phyloP scores from a whole-genome alignment of 1,140 invertebrate species.

The Phenacoccus solenopsis region DNA sequence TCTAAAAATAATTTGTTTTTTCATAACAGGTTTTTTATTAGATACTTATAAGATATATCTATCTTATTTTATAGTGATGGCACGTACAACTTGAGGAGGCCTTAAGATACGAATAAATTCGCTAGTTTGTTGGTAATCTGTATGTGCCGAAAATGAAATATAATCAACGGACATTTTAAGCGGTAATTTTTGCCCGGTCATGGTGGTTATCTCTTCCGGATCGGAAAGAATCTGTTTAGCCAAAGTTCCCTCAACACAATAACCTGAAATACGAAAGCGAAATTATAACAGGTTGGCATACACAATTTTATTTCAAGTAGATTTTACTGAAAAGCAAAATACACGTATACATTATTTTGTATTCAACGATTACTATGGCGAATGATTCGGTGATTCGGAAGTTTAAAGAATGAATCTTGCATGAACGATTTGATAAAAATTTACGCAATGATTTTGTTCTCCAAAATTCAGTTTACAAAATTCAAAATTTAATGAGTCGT shows the following conservation, averaged over 20 bases:
- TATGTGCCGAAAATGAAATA: slow-evolving; percentile 98
- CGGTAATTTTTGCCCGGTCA: slow-evolving; percentile 89
- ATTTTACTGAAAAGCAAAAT: no score
- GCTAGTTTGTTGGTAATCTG: slow-evolving; percentile 96
- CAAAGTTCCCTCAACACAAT: slow-evolving; percentile 97
- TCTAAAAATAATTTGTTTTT: slow-evolving; percentile 34
- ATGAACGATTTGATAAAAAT: no score
- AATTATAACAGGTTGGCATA: not conserved
- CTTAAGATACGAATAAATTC: slow-evolving; percentile 91
- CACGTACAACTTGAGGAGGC: slow-evolving; percentile 81
- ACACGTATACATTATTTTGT: not conserved
- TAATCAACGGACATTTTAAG: slow-evolving; percentile 98
- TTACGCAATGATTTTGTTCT: no score
- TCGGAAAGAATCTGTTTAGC: slow-evolving; percentile 96
- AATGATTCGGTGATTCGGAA: no score
- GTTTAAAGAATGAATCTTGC: no score
- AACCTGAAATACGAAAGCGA: slow-evolving; percentile 42
- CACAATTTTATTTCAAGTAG: not conserved
- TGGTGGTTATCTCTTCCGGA: slow-evolving; percentile 91
- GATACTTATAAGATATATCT: not conserved
- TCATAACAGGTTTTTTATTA: not conserved
- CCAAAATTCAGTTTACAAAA: no score
- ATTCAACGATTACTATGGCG: not conserved
- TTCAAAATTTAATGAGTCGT: no score
- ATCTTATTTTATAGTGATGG: not conserved